Evolutionary conservation across 2,888 invertebrate species (phyloP).

Genomic region (Lepeophtheirus nordmannii): DNA sequence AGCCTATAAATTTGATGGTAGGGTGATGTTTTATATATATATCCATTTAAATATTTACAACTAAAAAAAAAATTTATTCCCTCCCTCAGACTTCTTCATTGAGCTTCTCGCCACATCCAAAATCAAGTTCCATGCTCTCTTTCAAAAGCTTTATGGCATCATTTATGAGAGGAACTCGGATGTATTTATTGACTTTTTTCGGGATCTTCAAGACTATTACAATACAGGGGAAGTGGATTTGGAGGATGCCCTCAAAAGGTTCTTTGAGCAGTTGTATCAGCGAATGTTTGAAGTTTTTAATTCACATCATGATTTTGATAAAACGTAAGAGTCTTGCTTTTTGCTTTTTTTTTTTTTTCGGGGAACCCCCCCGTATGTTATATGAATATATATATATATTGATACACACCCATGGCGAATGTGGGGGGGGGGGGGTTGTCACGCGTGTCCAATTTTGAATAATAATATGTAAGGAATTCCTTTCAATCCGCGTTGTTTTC

Average conservation of each 20-base stretch:
- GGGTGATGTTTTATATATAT: neutral
- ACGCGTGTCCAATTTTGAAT: no score
- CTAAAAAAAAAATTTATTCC: slow-evolving; percentile 10
- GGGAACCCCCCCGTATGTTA: no score
- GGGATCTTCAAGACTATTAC: slow-evolving; percentile 76
- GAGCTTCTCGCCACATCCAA: slow-evolving; percentile 65
- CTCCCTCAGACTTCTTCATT: slow-evolving; percentile 66
- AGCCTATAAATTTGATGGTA: slow-evolving; percentile 70
- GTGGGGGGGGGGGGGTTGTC: no score
- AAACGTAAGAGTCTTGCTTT: slow-evolving; percentile 46
- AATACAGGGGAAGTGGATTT: slow-evolving; percentile 65
- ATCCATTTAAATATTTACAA: neutral
- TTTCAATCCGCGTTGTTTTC: no score
- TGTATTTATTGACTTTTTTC: slow-evolving; percentile 79
- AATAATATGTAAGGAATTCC: no score
- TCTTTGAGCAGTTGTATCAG: slow-evolving; percentile 81
- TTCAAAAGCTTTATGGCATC: slow-evolving; percentile 82
- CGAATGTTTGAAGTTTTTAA: slow-evolving; percentile 91
- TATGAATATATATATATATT: no score
- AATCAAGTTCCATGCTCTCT: slow-evolving; percentile 82
- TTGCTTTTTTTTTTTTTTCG: no score
- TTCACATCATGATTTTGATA: slow-evolving; percentile 74
- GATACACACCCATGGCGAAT: no score
- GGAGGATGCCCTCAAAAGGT: slow-evolving; percentile 70
- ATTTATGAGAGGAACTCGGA: slow-evolving; percentile 84